Conservation (phyloP, 92 coral and sea anemone species). For the Nematostella vectensis region DNA sequence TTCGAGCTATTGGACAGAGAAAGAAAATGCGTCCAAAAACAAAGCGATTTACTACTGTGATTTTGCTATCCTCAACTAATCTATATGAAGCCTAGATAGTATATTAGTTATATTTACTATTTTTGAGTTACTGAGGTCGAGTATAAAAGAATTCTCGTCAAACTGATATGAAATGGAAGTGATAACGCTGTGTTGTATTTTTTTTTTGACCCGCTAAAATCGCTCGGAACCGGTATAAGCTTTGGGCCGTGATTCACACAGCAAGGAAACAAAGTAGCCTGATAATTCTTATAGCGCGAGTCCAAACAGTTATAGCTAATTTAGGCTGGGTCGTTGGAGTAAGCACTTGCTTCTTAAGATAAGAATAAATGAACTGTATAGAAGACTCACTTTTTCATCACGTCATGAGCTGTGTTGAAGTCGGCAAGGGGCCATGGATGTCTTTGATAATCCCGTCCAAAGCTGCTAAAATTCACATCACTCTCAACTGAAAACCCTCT, state of each 20-base stretch:
- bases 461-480: slow-evolving; percentile 44
- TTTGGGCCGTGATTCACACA: no score
- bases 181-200: slow-evolving; percentile 6
- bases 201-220: slow-evolving; percentile 25
- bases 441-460: slow-evolving; percentile 26
- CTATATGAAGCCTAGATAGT: not conserved
- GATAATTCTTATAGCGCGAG: not conserved
- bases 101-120: slow-evolving; percentile 1
- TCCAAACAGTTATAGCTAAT: no score
- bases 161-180: slow-evolving; percentile 4
- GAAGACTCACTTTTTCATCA: slow-evolving; percentile 70
- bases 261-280: not conserved
- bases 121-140: slow-evolving; percentile 5
- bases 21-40: no score
- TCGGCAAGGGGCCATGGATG: slow-evolving; percentile 27
- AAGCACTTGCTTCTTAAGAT: slow-evolving; percentile 38
- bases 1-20: no score
- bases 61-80: not conserved
- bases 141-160: not conserved
- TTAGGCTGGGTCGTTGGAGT: slow-evolving; percentile 7
- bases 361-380: slow-evolving; percentile 32
- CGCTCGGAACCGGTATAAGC: not conserved
- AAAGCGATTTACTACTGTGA: no score
- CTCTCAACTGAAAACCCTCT: slow-evolving; percentile 19
- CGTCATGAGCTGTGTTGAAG: slow-evolving; percentile 45